Percentiles rank a stretch among this genome's conserved stretches.
These are phyloP conservation scores for Itoplectis maculator DNA, from an alignment of 2,888 invertebrate species.

Conservation along the genomic window DNA sequence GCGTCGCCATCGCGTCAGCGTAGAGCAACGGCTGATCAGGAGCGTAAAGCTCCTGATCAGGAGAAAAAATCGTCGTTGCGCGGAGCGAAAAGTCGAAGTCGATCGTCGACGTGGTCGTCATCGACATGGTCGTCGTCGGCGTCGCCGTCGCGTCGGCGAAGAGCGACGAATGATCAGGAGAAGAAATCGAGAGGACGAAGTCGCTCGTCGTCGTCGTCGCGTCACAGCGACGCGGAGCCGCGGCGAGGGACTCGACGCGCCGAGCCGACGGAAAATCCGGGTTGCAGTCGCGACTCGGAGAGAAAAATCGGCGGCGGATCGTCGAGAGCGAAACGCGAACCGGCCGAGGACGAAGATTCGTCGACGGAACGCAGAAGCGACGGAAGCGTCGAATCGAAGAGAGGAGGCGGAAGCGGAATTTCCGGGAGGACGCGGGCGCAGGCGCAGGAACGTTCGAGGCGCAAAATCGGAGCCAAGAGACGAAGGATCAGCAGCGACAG, in stretches of 20 bases:
- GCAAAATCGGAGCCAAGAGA: constrained; percentile 15
- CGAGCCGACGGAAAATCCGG: background rate
- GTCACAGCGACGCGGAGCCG: background rate
- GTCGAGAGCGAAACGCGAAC: constrained; percentile 4
- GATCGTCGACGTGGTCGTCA: background rate
- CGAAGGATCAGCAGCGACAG: constrained; percentile 33
- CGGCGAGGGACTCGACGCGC: background rate
- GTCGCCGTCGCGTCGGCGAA: background rate
- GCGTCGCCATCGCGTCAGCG: no score
- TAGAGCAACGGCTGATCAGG: no score
- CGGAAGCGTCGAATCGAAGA: background rate
- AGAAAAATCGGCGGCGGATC: background rate
- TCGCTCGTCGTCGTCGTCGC: constrained; percentile 5
- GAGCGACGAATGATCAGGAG: no score
- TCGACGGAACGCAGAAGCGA: constrained; percentile 17
- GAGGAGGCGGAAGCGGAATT: constrained; percentile 29
- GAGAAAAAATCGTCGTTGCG: no score
- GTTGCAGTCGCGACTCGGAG: constrained; percentile 5
- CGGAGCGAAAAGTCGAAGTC: no score
- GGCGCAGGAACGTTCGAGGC: constrained; percentile 40
- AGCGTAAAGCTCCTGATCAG: no score
- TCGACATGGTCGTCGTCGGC: background rate
- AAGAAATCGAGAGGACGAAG: background rate
- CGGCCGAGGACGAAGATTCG: background rate
- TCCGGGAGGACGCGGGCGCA: constrained; percentile 50